A percentile compares a stretch with the other conserved stretches of the same genome.
Conservation (phyloP, 1,140 invertebrate species). For the Coptotermes formosanus region DNA sequence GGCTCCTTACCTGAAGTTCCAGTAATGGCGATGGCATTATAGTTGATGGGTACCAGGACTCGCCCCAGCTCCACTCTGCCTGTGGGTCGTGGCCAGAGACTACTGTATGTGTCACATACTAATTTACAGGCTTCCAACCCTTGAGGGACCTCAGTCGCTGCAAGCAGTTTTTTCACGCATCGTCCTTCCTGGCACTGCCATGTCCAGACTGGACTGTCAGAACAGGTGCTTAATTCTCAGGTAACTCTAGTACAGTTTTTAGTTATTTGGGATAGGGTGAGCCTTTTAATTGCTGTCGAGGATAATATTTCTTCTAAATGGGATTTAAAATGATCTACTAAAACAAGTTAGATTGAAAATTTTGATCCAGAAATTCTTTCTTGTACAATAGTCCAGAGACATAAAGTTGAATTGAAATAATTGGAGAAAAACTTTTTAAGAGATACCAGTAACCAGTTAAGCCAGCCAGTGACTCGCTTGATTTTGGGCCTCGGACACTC, state of each 20-base stretch:
- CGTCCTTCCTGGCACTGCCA: conserved; percentile 28
- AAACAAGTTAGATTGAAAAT: background rate
- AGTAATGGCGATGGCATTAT: conserved; percentile 21
- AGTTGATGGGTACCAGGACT: conserved; percentile 16
- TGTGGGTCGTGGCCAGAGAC: conserved; percentile 41
- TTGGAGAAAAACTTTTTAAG: too few species aligned
- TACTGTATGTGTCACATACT: conserved; percentile 29
- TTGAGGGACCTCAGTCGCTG: background rate
- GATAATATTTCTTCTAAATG: background rate
- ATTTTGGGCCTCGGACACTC: too few species aligned
- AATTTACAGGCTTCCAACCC: conserved; percentile 26
- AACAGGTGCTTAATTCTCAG: background rate
- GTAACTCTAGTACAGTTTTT: too few species aligned
- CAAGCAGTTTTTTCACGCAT: conserved; percentile 26
- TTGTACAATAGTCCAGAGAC: background rate
- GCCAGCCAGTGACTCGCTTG: too few species aligned
- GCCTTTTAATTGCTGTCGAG: background rate
- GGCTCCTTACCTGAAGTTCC: background rate
- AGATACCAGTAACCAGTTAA: too few species aligned
- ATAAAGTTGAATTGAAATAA: too few species aligned
- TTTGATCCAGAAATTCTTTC: background rate
- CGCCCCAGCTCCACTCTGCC: conserved; percentile 33
- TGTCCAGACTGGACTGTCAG: conserved; percentile 22
- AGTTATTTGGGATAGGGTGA: background rate
- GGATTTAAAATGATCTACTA: background rate